Percentiles rank a stretch among this genome's conserved stretches.
Conservation (phyloP, 2,113 vertebrate species). For the Dipodomys ordii region DNA sequence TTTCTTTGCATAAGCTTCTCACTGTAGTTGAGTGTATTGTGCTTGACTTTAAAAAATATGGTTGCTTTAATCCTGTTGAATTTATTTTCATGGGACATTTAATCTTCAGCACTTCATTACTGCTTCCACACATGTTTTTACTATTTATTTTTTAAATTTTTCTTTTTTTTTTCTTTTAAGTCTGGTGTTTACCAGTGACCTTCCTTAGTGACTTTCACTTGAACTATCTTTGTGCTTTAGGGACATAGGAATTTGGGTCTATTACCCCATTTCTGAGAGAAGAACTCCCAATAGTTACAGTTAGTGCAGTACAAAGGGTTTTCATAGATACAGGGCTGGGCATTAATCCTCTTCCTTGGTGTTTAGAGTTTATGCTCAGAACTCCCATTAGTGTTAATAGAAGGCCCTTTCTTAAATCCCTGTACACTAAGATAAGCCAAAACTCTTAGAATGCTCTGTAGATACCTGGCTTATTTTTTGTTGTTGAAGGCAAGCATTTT, state of each 20-base stretch:
- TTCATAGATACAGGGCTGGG: slow-evolving; percentile 45
- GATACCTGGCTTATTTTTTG: slow-evolving; percentile 51
- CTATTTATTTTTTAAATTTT: slow-evolving; percentile 39
- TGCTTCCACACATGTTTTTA: slow-evolving; percentile 37
- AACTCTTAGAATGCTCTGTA: slow-evolving; percentile 33
- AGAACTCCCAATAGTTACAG: slow-evolving; percentile 76
- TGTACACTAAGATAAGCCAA: slow-evolving; percentile 26
- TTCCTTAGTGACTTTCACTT: slow-evolving; percentile 70
- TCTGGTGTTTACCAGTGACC: slow-evolving; percentile 69
- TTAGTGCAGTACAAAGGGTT: slow-evolving; percentile 56
- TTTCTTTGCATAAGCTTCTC: slow-evolving; percentile 65
- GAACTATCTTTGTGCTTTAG: slow-evolving; percentile 74
- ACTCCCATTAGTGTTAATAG: slow-evolving; percentile 74
- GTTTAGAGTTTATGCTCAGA: slow-evolving; percentile 39
- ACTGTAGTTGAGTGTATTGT: slow-evolving; percentile 36
- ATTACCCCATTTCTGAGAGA: slow-evolving; percentile 67
- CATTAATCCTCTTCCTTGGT: slow-evolving; percentile 46
- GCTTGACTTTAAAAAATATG: slow-evolving; percentile 30
- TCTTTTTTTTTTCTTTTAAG: slow-evolving; percentile 35
- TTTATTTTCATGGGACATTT: slow-evolving; percentile 51
- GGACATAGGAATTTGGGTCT: slow-evolving; percentile 74
- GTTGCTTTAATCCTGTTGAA: slow-evolving; percentile 40
- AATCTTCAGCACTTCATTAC: slow-evolving; percentile 12
- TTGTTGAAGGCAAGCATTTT: slow-evolving; percentile 66
- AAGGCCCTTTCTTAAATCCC: slow-evolving; percentile 75